phyloP scores from a whole-genome alignment of 2,888 invertebrate genomes.

The Steinernema hermaphroditum region DNA sequence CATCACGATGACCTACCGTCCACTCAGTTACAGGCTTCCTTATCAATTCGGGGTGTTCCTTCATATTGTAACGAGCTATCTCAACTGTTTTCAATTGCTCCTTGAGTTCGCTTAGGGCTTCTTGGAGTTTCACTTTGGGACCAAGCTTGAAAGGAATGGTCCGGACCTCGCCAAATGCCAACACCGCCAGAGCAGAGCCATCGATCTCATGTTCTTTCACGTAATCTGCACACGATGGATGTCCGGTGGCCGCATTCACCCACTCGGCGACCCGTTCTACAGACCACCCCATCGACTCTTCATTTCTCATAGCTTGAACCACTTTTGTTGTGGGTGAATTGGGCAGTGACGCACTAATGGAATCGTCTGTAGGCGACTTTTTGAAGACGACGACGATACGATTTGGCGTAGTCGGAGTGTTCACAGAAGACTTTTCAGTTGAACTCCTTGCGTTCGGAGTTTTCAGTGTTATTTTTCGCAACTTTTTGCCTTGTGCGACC shows the following conservation, averaged over 20 bases:
- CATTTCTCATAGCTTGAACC: not conserved
- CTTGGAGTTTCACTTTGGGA: not conserved
- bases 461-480: not conserved
- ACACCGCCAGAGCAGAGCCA: not conserved
- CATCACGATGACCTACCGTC: not conserved
- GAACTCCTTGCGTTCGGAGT: not conserved
- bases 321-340: not conserved
- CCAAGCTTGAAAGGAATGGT: not conserved
- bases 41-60: not conserved
- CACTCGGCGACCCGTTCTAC: not conserved
- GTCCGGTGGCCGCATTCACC: not conserved
- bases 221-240: not conserved
- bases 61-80: not conserved
- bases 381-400: not conserved
- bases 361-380: not conserved
- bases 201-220: not conserved
- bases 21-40: not conserved
- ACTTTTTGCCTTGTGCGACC: not conserved
- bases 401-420: not conserved
- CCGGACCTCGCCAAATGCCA: not conserved
- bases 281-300: not conserved
- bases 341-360: not conserved
- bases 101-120: not conserved
- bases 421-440: too few species aligned
- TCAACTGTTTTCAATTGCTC: not conserved